phyloP scores from a whole-genome alignment of 2,888 invertebrate genomes.

The Euphydryas editha region DNA sequence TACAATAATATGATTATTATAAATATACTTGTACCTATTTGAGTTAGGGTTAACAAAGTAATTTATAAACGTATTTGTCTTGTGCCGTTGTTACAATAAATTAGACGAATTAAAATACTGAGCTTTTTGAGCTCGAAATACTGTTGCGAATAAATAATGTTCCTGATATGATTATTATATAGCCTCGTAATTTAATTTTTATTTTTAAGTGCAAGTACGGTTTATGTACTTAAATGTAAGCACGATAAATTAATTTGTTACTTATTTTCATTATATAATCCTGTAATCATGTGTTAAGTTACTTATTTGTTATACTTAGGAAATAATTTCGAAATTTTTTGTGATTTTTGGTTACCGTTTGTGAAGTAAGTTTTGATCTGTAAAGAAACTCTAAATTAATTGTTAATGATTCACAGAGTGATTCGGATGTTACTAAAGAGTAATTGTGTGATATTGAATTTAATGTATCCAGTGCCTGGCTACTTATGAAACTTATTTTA shows the following conservation, averaged over 20 bases:
- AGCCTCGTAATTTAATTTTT: constrained; percentile 10
- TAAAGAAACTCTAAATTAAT: constrained; percentile 27
- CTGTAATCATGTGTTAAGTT: constrained; percentile 15
- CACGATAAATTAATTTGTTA: constrained; percentile 40
- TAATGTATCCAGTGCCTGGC: constrained; percentile 59
- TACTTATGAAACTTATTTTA: constrained; percentile 50
- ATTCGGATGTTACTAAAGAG: constrained; percentile 39
- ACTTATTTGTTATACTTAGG: constrained; percentile 25
- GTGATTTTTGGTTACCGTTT: constrained; percentile 37
- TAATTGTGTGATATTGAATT: constrained; percentile 60
- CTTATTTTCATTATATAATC: constrained; percentile 23
- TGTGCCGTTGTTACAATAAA: constrained; percentile 17
- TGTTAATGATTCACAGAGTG: constrained; percentile 28
- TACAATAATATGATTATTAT: constrained; percentile 49
- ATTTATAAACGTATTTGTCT: constrained; percentile 7
- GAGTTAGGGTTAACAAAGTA: constrained; percentile 29
- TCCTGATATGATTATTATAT: constrained; percentile 21
- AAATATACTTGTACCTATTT: constrained; percentile 50
- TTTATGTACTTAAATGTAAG: constrained; percentile 61
- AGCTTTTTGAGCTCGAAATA: constrained; percentile 23
- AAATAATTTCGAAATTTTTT: constrained; percentile 21
- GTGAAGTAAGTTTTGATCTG: constrained; percentile 21
- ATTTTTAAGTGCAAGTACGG: constrained; percentile 55
- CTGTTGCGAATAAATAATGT: constrained; percentile 18
- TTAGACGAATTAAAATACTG: constrained; percentile 8